Evolutionary conservation across 2,888 invertebrate genomes (phyloP).

Genomic region (Poecilus cupreus): DNA sequence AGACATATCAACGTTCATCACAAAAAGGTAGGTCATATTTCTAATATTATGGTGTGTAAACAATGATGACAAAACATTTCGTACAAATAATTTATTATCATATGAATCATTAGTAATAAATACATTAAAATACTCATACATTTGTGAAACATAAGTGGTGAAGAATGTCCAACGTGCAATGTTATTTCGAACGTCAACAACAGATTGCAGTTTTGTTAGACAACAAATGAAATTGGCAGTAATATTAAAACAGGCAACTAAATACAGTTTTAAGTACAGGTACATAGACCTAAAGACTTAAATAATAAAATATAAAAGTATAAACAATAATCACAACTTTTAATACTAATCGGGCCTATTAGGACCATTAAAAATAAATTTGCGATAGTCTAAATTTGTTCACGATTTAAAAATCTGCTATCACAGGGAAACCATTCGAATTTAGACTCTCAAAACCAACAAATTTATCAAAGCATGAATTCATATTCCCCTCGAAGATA

Average conservation of each 20-base stretch:
- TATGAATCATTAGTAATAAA: slow-evolving; percentile 39
- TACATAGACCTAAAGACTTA: slow-evolving; percentile 38
- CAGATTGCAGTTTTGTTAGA: background rate
- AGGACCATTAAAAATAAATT: background rate
- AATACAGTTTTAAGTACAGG: slow-evolving; percentile 22
- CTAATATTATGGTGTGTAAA: too few relatives aligned
- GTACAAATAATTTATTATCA: slow-evolving; percentile 38
- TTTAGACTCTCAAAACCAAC: slow-evolving; percentile 4
- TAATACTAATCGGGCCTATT: background rate
- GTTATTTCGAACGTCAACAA: slow-evolving; percentile 4
- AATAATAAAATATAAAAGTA: slow-evolving; percentile 26
- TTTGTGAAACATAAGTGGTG: slow-evolving; percentile 15
- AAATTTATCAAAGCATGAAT: slow-evolving; percentile 19
- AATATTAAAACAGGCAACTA: slow-evolving; percentile 10
- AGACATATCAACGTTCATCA: too few relatives aligned
- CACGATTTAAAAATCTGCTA: background rate
- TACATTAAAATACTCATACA: slow-evolving; percentile 18
- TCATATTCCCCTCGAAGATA: slow-evolving; percentile 29
- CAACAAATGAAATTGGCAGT: slow-evolving; percentile 37
- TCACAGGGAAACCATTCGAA: slow-evolving; percentile 31
- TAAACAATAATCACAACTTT: slow-evolving; percentile 44
- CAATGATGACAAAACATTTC: background rate
- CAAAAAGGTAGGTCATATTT: too few relatives aligned
- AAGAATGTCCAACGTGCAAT: slow-evolving; percentile 17
- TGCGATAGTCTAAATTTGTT: background rate